Conservation (phyloP, 2,888 invertebrate species). For the Salticus scenicus region DNA sequence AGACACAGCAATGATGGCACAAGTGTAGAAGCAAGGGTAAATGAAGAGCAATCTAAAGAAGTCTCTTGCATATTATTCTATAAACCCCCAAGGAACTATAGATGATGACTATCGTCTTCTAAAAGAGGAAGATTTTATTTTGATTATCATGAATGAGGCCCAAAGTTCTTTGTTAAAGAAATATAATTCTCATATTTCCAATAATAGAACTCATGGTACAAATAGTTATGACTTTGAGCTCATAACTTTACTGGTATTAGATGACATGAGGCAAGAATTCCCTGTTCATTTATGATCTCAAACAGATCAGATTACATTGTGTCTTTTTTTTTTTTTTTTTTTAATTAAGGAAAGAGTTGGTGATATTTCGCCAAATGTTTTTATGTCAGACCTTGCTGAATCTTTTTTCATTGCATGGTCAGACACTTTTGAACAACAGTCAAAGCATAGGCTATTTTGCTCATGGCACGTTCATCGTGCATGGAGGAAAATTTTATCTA, state of each 20-base stretch:
- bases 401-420: slow-evolving; percentile 66
- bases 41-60: not conserved
- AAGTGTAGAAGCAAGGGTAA: slow-evolving; percentile 8
- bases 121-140: slow-evolving; percentile 16
- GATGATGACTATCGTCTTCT: not conserved
- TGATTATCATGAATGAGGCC: slow-evolving; percentile 35
- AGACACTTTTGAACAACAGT: slow-evolving; percentile 20
- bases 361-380: not conserved
- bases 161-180: slow-evolving; percentile 28
- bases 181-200: slow-evolving; percentile 23
- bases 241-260: slow-evolving; percentile 10
- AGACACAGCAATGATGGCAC: not conserved
- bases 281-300: slow-evolving; percentile 25
- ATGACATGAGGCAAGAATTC: slow-evolving; percentile 29
- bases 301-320: not conserved
- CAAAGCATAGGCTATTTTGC: slow-evolving; percentile 27
- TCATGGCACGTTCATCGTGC: slow-evolving; percentile 50
- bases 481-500: slow-evolving; percentile 5
- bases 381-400: slow-evolving; percentile 66
- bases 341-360: not conserved
- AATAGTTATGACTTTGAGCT: slow-evolving; percentile 39
- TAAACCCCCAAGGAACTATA: not conserved
- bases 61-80: not conserved
- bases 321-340: not conserved
- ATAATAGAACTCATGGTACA: slow-evolving; percentile 34